Evolutionary conservation across 2,113 vertebrate genomes (phyloP), one percentile per base, ranked within the genome.

Genomic region (Elanoides forficatus): DNA sequence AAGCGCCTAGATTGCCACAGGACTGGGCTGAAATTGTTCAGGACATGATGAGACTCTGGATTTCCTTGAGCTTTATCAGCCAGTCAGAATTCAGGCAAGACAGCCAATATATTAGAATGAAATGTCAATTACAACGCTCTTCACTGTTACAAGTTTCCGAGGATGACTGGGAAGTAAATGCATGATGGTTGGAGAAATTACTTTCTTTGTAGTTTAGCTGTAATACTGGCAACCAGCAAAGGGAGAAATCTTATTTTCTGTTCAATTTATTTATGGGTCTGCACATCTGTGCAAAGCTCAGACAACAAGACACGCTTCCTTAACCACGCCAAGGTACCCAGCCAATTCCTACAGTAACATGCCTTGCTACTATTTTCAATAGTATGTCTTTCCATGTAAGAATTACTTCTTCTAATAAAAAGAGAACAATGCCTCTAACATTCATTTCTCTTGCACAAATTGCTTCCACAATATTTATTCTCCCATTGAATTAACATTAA

Each of bases 161-260:
- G 88, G 90, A 95, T 95, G 86, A 82, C 79, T 90, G 58, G 59
- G 47, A 95, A 96, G 74, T 76, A 95, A 98, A 97, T 93, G 90
- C 59, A 86, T 66, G 95, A 95, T 93, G 90, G 92, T 82, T 94
- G 93, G 59, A 97, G 75, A 97, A 97, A 97, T 97, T 96, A 93
- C 95, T 96, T 97, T 96, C 91, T 97, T 96, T 96, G 74, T 95
- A 91, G 66, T 90, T 92, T 93, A 91, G 72, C 92, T 96, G 85
- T 90, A 95, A 96, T 93, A 66, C 78, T 59, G 66, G 47, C 63
- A 97, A 84, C 48, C 19, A 93, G 75, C 60, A 96, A 97, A 90
- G 47, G n/a, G 19, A 84, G 60, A 96, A 96, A 96, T 91, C 73
- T 95, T 96, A 96, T 98, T 96, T 97, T 97, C 96, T 90, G 53